These are phyloP conservation scores for Leptodactylus fallax DNA, from an alignment of 2,797 vertebrate genomes.

Conservation along the genomic window DNA sequence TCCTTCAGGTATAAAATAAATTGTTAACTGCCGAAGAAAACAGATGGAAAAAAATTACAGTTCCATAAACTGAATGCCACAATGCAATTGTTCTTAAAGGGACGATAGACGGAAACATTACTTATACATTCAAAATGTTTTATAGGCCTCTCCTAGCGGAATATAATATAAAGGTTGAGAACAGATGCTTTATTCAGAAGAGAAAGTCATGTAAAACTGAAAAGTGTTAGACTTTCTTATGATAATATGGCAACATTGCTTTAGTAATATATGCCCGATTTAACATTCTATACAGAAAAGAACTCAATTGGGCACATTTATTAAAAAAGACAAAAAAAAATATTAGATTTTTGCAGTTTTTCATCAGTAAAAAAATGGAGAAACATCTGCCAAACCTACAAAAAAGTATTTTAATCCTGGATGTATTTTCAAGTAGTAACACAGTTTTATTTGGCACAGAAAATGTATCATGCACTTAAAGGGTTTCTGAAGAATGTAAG, in stretches of 20 bases:
- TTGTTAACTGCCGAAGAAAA: neutral
- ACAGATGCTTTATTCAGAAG: conserved; percentile 23
- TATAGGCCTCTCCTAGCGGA: neutral
- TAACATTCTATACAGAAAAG: conserved; percentile 8
- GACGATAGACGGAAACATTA: neutral
- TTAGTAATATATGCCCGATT: conserved; percentile 16
- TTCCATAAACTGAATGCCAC: neutral
- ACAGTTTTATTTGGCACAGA: too few species aligned
- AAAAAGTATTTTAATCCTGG: neutral
- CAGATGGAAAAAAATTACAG: conserved; percentile 17
- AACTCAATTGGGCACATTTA: neutral
- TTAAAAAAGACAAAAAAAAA: too few species aligned
- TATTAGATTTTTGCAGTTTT: too few species aligned
- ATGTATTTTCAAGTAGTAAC: too few species aligned
- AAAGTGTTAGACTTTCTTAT: neutral
- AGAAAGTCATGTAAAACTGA: neutral
- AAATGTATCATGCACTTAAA: too few species aligned
- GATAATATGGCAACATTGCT: neutral
- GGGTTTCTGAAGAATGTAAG: too few species aligned
- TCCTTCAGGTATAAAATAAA: conserved; percentile 26
- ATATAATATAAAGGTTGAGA: neutral
- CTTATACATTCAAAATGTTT: conserved; percentile 3
- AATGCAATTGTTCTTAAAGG: conserved; percentile 12
- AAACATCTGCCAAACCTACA: too few species aligned
- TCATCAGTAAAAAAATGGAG: neutral